Base-by-base conservation (phyloP, 2,888 invertebrate species). In the Ecliptopera silaceata region DNA sequence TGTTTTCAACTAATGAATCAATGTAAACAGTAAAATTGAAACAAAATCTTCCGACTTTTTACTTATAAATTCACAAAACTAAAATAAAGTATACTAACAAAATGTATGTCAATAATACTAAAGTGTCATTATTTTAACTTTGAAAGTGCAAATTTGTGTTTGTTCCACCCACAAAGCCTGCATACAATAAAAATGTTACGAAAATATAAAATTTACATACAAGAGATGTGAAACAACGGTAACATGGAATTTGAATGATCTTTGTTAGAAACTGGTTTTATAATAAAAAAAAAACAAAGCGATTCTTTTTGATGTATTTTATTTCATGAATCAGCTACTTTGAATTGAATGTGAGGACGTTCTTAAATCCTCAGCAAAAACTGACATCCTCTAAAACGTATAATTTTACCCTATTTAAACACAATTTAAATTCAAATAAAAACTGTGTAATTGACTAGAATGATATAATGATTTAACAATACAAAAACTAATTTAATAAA, bases 201-300 rank as follows among this genome's bases (percentile, higher is more conserved):
- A 45, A 75, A 52, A 48, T 69, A 75, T 71, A 67, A 65, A 74
- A 85, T 86, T 84, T 84, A 79, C 84, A 84, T 84, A 82, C 77
- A 83, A 85, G 78, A 76, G 79, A 76, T 73, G 71, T 72, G 68
- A 65, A 70, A 72, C 48, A 63, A 63, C 60, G 57, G 63, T 54
- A 72, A 64, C 59, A 59, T 58, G 54, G 59, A 62, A 62, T 63
- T 63, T 56, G 53, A 63, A 69, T 71, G 66, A 69, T 58, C 65
- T 64, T 64, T 68, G 63, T 66, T 63, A 13, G 45, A 41, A 39
- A 49, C 49, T 34, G 42, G 58, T 58, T 53, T 47, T 45, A 32
- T 18, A 32, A 49, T n/a, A n/a, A 48, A 48, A 49, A 15, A 32
- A 38, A 50, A 32, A 52, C 34, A 57, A 48, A 46, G 52, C 26